phyloP scores from a whole-genome alignment of 2,888 invertebrate genomes.

The Syrista parreyssii region DNA sequence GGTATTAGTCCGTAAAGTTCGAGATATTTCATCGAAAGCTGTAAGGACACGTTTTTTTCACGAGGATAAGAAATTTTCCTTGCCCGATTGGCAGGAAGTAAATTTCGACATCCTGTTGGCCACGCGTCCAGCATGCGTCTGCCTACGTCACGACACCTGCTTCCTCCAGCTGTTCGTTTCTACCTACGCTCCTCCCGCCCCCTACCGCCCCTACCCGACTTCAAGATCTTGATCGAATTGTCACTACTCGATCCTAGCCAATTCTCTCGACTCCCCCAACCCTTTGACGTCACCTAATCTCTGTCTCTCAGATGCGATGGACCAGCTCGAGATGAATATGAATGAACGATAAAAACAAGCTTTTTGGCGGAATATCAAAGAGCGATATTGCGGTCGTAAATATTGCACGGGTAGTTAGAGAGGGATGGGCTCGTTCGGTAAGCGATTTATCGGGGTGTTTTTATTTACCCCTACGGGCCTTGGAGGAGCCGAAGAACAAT shows the following conservation, averaged over 20 bases:
- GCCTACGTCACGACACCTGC: slow-evolving; percentile 63
- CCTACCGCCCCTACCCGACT: neutral
- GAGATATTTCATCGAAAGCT: neutral
- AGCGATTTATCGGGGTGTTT: slow-evolving; percentile 50
- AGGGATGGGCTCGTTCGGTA: slow-evolving; percentile 20
- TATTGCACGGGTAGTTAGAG: slow-evolving; percentile 49
- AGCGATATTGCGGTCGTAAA: slow-evolving; percentile 30
- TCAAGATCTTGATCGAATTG: neutral
- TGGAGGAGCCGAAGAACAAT: slow-evolving; percentile 30
- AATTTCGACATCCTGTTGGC: slow-evolving; percentile 49
- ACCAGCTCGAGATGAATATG: slow-evolving; percentile 9
- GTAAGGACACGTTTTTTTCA: neutral
- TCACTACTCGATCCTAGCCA: neutral
- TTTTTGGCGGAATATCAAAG: slow-evolving; percentile 20
- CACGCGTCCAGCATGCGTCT: slow-evolving; percentile 60
- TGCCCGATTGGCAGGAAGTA: slow-evolving; percentile 4
- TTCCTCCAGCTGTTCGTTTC: slow-evolving; percentile 62
- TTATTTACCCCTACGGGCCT: slow-evolving; percentile 21
- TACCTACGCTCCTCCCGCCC: neutral
- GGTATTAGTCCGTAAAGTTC: neutral
- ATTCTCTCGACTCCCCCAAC: neutral
- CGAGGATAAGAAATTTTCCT: neutral
- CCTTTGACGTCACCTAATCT: neutral
- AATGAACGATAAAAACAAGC: slow-evolving; percentile 8
- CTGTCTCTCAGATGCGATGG: neutral